A percentile compares a stretch with the other conserved stretches of the same genome.
phyloP scores from a whole-genome alignment of 2,888 invertebrate species.

The Charanyca ferruginea region DNA sequence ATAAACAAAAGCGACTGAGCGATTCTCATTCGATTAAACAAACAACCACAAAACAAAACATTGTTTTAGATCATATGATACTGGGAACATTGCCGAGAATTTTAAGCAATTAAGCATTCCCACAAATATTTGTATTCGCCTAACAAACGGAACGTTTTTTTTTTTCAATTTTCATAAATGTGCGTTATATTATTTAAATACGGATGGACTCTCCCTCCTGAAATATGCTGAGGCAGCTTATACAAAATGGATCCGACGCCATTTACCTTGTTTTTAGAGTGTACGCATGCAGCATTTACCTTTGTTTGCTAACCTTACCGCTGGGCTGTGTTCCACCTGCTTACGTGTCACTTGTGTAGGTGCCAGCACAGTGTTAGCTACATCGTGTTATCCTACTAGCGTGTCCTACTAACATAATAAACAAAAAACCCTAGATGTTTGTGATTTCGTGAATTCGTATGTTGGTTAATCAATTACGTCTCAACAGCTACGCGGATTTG shows the following conservation, averaged over 20 bases:
- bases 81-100: constrained; percentile 36
- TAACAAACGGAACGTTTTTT: constrained; percentile 64
- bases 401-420: neutral
- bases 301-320: constrained; percentile 62
- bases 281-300: constrained; percentile 66
- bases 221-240: constrained; percentile 79
- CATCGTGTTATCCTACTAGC: neutral
- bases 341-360: constrained; percentile 32
- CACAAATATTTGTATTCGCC: constrained; percentile 54
- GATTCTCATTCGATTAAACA: constrained; percentile 59
- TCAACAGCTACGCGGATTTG: too few relatives aligned
- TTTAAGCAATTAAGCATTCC: constrained; percentile 53
- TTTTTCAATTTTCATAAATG: constrained; percentile 76
- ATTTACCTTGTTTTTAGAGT: constrained; percentile 74
- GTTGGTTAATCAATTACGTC: neutral
- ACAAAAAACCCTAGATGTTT: neutral
- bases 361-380: neutral
- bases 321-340: constrained; percentile 35
- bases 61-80: constrained; percentile 54
- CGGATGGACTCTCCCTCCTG: constrained; percentile 53
- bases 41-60: constrained; percentile 51
- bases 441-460: neutral
- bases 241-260: constrained; percentile 76
- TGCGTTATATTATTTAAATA: constrained; percentile 69
- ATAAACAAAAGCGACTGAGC: constrained; percentile 47